Base-by-base conservation (phyloP, 2,797 vertebrate species). In the Pelobates cultripes region DNA sequence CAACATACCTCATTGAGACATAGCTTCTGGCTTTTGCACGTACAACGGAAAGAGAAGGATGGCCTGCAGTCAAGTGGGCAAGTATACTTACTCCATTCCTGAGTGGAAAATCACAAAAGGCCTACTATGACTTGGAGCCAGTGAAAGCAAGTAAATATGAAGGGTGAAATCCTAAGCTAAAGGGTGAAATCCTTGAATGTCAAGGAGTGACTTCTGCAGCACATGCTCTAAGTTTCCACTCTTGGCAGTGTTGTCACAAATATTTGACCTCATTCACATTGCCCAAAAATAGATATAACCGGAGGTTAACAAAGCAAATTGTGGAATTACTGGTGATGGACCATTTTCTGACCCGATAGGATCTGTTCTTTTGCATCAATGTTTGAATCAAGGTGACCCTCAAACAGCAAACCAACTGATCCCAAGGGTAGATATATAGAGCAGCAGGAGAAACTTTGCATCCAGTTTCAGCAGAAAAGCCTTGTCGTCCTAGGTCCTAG, bases 41-140 rank as follows among this genome's bases (percentile, higher is more conserved):
- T 28, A 63, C 60, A 63, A 13, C 60, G 60, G 60, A 63, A 63
- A 63, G 60, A 63, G 17, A 63, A 63, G 60, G 60, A 63, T 63
- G 60, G 60, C 17, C 14, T 4, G 60, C 17, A 28, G 60, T 5
- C 13, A 3, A 63, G 60, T 63, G 60, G 60, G 14, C 17, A 13
- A 63, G 60, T 13, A 63, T 63, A 63, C 60, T 63, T 47, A 10
- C 45, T 47, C 45, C 45, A 5, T 47, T 47, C 45, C 45, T 47
- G 45, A 5, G 45, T 47, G 45, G 45, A 47, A 10, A 47, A 10
- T 10, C 45, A 5, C 45, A 5, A 10, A 47, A 47, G 45, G 45
- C 45, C 45, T 47, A 47, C 45, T 47, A 47, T 47, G 9, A 47
- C 45, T 47, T 47, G 45, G 45, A 47, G 60, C 60, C 60, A 63